Conservation (phyloP, 2,113 vertebrate species). For the Perca flavescens region DNA sequence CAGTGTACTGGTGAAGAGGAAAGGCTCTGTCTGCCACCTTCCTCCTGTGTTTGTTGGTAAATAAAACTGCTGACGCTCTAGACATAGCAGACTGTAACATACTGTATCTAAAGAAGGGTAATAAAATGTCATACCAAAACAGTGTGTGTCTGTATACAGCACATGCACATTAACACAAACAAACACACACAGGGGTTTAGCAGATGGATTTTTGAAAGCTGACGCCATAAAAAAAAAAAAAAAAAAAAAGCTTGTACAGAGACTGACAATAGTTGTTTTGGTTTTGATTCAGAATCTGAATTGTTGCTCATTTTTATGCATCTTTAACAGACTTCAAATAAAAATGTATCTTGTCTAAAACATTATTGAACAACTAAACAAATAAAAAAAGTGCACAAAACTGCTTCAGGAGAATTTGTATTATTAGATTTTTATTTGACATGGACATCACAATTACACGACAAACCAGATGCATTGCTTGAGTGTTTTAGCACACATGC, state of each 20-base stretch:
- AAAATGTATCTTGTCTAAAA: conserved; percentile 8
- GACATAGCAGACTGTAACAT: conserved; percentile 14
- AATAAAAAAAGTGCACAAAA: not conserved
- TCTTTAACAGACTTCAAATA: not conserved
- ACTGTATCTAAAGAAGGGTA: conserved; percentile 2
- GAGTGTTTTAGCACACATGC: too few species aligned
- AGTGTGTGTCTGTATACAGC: not conserved
- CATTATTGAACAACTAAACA: not conserved
- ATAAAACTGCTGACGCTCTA: conserved; percentile 26
- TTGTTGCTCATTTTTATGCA: not conserved
- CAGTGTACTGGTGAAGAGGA: not conserved
- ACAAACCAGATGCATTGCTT: too few species aligned
- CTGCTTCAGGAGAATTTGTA: not conserved
- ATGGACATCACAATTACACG: too few species aligned
- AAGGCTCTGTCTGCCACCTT: not conserved
- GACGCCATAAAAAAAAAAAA: conserved; percentile 7
- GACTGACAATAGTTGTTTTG: not conserved
- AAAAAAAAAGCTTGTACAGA: not conserved
- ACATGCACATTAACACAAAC: conserved; percentile 10
- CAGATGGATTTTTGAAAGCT: not conserved
- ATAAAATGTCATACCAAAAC: conserved; percentile 40
- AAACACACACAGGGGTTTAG: not conserved
- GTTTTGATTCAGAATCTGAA: conserved; percentile 11
- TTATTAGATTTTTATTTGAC: too few species aligned
- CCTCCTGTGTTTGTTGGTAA: conserved; percentile 46